These are phyloP conservation scores for Caradrina kadenii DNA, from an alignment of 2,888 invertebrate species.

Conservation along the genomic window DNA sequence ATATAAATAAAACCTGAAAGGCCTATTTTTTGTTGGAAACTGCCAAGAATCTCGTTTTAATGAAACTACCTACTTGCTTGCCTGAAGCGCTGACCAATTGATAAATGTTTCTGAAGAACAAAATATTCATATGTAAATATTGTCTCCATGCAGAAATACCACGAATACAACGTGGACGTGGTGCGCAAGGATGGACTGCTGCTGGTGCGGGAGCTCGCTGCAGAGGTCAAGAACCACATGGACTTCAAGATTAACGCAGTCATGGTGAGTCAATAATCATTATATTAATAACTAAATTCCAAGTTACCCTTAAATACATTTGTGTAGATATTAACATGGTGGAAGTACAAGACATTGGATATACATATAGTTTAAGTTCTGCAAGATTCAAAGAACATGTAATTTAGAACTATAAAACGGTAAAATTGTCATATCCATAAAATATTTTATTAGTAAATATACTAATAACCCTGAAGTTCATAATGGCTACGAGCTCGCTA, in stretches of 20 bases:
- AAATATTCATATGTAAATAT: conserved; percentile 33
- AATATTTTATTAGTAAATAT: background rate
- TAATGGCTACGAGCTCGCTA: background rate
- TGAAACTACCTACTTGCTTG: background rate
- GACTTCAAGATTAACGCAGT: conserved; percentile 97
- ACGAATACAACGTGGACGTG: conserved; percentile 94
- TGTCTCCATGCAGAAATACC: conserved; percentile 93
- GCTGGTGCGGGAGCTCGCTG: conserved; percentile 96
- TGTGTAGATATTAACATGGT: no score
- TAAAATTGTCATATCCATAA: background rate
- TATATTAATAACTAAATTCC: background rate
- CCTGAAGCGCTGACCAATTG: background rate
- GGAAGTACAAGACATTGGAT: background rate
- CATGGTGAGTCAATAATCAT: conserved; percentile 92
- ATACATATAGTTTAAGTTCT: background rate
- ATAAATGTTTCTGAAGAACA: background rate
- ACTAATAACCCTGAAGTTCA: background rate
- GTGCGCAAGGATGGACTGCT: conserved; percentile 96
- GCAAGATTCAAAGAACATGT: background rate
- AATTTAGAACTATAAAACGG: background rate
- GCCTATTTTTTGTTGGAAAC: background rate
- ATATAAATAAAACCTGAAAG: conserved; percentile 3
- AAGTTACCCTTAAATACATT: background rate
- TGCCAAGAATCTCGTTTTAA: background rate
- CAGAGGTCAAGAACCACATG: conserved; percentile 98